A percentile compares a stretch with the other conserved stretches of the same genome.
Conservation (phyloP, 2,113 vertebrate species). For the Paratilapia polleni region DNA sequence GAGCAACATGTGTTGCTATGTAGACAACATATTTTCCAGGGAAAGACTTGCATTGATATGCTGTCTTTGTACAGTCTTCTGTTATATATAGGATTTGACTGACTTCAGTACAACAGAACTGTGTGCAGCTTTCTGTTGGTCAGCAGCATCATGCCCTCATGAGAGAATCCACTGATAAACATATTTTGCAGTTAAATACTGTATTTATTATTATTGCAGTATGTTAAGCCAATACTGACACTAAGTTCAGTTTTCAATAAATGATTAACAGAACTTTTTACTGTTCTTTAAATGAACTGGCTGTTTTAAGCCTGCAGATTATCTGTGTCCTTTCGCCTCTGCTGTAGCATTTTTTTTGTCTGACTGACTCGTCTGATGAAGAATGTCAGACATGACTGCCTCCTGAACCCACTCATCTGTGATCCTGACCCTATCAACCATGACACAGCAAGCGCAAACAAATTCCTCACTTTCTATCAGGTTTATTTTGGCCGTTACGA, state of each 20-base stretch:
- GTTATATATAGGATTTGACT: not conserved
- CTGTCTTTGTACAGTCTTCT: not conserved
- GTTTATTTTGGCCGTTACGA: conserved; percentile 32
- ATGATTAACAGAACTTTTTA: not conserved
- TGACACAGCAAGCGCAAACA: conserved; percentile 24
- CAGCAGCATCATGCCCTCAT: not conserved
- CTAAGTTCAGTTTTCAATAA: not conserved
- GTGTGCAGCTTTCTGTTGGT: not conserved
- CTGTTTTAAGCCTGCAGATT: not conserved
- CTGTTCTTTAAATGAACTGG: not conserved
- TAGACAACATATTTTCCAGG: no score
- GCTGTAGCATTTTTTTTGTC: conserved; percentile 20
- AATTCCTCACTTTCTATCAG: conserved; percentile 28
- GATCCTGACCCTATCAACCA: conserved; percentile 56
- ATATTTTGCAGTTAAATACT: not conserved
- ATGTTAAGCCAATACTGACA: not conserved
- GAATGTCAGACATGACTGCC: conserved; percentile 59
- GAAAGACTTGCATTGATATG: no score
- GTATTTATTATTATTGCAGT: not conserved
- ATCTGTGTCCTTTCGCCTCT: conserved; percentile 42
- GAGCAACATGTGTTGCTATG: no score
- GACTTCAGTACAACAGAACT: not conserved
- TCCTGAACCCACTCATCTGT: conserved; percentile 57
- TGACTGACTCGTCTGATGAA: conserved; percentile 36
- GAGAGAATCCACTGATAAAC: not conserved